Evolutionary conservation across 2,888 invertebrate species (phyloP), one percentile per base, ranked within the genome.

Genomic region (Ashinkailepas kermadecensis): DNA sequence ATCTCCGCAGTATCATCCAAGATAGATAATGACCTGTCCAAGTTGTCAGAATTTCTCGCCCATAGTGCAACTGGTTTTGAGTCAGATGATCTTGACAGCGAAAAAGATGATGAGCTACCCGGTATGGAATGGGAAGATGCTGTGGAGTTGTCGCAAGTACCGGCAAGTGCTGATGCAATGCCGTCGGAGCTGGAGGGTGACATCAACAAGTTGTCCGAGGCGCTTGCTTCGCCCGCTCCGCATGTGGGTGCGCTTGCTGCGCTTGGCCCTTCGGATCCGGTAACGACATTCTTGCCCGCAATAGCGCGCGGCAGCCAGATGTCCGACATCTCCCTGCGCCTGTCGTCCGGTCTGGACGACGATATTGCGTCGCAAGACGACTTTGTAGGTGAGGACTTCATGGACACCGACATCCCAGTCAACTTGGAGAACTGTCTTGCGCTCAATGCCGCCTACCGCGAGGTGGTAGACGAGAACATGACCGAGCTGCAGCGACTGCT

Each of bases 391-490:
- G 79, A 79, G 8, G 57, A 57, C 23, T 58, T 79, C 25, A 79
- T 79, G 21, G 23, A 1, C 21, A 18, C 11, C 15, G 79, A 79
- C 15, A 79, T 79, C 58, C 79, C 79, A 4, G 59, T 25, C 25
- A 79, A 79, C 58, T 15, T 79, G 58, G 79, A 79, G 58, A 79
- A 79, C 58, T 79, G 79, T 25, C 13, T 79, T 23, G 25, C 79
- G 13, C 58, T 79, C 23, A 79, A 79, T 15, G 18, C 57, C 23
- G 79, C 79, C 23, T 79, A 79, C 25, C 79, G 58, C 15, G 79
- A 79, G 59, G 79, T 79, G 25, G 59, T 79, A 6, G 79, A 79
- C 58, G 79, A 79, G 79, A 79, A 59, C 59, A 12, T 79, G 57
- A 25, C 23, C 58, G 79, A 79, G n/a, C 58, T 79, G 57, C 13